Evolutionary conservation across 1,140 invertebrate genomes (phyloP).

Genomic region (Notospermus geniculatus): DNA sequence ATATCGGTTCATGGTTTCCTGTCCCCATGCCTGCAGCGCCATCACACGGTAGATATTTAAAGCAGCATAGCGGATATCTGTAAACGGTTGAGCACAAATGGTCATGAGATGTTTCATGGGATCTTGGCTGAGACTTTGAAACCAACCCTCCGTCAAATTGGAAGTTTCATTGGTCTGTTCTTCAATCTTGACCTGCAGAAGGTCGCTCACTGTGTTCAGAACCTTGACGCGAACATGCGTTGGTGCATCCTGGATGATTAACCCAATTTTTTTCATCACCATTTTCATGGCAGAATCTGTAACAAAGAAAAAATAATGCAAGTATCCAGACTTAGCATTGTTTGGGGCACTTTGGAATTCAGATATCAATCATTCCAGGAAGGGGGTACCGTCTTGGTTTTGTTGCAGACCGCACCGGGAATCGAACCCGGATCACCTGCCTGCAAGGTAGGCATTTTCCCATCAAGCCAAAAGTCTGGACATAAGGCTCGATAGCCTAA

Average conservation of each 20-base stretch:
- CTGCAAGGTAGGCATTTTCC: too few relatives aligned
- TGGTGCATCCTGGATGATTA: slow-evolving; percentile 17
- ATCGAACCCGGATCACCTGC: too few relatives aligned
- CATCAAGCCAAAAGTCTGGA: too few relatives aligned
- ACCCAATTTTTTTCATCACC: slow-evolving; percentile 21
- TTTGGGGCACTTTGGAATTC: too few relatives aligned
- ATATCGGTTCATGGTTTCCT: slow-evolving; percentile 61
- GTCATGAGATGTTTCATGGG: slow-evolving; percentile 61
- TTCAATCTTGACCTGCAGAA: slow-evolving; percentile 29
- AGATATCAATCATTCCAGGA: slow-evolving; percentile 11
- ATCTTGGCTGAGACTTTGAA: slow-evolving; percentile 57
- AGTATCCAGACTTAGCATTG: too few relatives aligned
- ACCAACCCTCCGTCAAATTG: slow-evolving; percentile 64
- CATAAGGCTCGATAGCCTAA: too few relatives aligned
- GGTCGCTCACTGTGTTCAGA: slow-evolving; percentile 3
- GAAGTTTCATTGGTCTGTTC: slow-evolving; percentile 56
- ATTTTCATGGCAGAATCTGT: slow-evolving; percentile 25
- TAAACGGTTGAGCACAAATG: slow-evolving; percentile 65
- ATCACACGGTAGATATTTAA: slow-evolving; percentile 60
- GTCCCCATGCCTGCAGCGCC: slow-evolving; percentile 64
- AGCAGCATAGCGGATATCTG: slow-evolving; percentile 61
- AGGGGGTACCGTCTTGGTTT: too few relatives aligned
- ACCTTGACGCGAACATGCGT: slow-evolving; percentile 16
- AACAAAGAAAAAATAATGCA: background rate
- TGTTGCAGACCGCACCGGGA: too few relatives aligned